Base-by-base conservation (phyloP, 1,140 invertebrate species). In the Drosophila kohkoa region DNA sequence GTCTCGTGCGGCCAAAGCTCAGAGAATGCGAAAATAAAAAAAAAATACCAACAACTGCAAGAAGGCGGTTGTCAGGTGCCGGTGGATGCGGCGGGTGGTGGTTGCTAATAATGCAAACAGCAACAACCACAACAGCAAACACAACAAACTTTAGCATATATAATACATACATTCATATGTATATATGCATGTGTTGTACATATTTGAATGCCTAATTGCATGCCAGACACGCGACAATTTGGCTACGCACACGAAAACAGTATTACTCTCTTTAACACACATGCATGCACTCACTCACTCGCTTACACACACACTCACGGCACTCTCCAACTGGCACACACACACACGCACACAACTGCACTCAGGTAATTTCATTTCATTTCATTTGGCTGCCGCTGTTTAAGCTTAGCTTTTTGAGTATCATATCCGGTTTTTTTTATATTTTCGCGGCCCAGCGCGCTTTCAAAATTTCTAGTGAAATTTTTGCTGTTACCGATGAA, bases 391-490 rank as follows among this genome's bases (percentile, higher is more conserved):
- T 48, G 64, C 38, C 6, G 11, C 16, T 15, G 25, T 57, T 68
- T 64, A 54, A 60, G 45, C 58, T 87, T 66, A 57, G 76, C 82
- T 83, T 88, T 75, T 75, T 68, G 75, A 71, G 76, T 75, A 83
- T 76, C 68, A 89, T 89, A 89, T 89, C 85, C 85, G 85, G 85
- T 89, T 89, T 88, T 88, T 81, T 87, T 74, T 70, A 89, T 89
- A 88, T 88, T 81, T 83, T 85, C 70, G 82, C 69, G 52, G 67
- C 73, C 63, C 60, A 78, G 55, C 85, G 81, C 81, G 81, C 81
- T 89, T 89, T 88, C 77, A 89, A 79, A 89, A 85, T 88, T 88
- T 89, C 81, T 89, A 81, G 81, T 79, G 85, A 89, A 89, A 89
- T 82, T 81, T 78, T 75, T 45, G 73, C 67, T 62, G 65, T 60